Conservation (phyloP, 2,888 invertebrate genomes). For the Bimastos eiseni region DNA sequence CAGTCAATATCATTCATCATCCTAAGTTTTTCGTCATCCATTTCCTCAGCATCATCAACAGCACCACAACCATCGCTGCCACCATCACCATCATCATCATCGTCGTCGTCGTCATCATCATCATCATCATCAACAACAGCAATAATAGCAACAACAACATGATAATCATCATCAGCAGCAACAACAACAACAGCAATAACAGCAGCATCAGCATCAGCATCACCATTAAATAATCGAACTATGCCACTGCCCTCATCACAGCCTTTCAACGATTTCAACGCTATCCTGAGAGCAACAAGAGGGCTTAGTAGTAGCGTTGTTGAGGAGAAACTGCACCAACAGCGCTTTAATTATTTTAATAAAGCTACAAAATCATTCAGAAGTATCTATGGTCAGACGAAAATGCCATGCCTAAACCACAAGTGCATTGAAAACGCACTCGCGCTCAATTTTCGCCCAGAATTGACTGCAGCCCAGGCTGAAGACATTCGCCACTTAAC, state of each 20-base stretch:
- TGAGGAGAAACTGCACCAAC: neutral
- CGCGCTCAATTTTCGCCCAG: too few species aligned
- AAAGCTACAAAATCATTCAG: neutral
- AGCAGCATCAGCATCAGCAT: slow-evolving; percentile 32
- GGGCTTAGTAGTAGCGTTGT: neutral
- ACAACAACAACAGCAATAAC: neutral
- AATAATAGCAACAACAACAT: neutral
- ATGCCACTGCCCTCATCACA: neutral
- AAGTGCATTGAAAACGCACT: too few species aligned
- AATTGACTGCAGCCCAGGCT: too few species aligned
- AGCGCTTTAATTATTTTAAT: neutral
- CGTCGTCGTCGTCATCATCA: neutral
- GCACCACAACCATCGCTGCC: neutral
- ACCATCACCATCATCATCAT: neutral
- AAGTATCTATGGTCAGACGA: too few species aligned
- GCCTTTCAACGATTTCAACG: neutral
- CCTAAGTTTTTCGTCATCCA: too few species aligned
- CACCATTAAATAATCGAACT: neutral
- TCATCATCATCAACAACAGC: neutral
- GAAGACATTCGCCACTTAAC: too few species aligned
- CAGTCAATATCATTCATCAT: neutral
- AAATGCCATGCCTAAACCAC: too few species aligned
- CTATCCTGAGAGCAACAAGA: neutral
- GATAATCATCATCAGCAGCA: neutral
- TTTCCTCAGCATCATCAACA: slow-evolving; percentile 22